Conservation (phyloP, 2,888 invertebrate species). For the Nebria salina region DNA sequence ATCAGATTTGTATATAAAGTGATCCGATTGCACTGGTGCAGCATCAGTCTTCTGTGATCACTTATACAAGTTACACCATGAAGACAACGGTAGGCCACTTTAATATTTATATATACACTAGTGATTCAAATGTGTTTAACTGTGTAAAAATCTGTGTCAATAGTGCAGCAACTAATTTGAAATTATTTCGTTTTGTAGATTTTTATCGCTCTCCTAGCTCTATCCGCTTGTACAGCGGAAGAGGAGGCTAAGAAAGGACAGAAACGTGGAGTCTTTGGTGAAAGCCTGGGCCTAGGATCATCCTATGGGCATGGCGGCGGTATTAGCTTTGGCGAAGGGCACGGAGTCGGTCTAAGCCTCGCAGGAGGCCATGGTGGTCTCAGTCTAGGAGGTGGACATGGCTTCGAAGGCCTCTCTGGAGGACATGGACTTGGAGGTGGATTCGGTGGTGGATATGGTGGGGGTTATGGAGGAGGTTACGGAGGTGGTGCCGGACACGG, state of each 20-base stretch:
- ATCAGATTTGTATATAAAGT: slow-evolving; percentile 39
- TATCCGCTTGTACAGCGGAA: slow-evolving; percentile 59
- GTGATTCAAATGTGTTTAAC: background rate
- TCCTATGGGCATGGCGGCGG: slow-evolving; percentile 49
- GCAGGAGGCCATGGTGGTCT: slow-evolving; percentile 22
- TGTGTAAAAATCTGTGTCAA: background rate
- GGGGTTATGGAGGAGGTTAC: slow-evolving; percentile 49
- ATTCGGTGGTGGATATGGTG: slow-evolving; percentile 49
- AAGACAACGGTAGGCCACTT: slow-evolving; percentile 56
- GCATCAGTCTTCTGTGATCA: slow-evolving; percentile 58
- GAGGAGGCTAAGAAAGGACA: slow-evolving; percentile 58
- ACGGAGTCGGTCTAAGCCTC: slow-evolving; percentile 10
- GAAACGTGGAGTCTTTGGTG: slow-evolving; percentile 63
- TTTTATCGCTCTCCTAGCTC: slow-evolving; percentile 61
- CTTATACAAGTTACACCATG: slow-evolving; percentile 54
- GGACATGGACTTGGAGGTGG: slow-evolving; percentile 50
- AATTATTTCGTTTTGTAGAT: slow-evolving; percentile 56
- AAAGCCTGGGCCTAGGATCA: slow-evolving; percentile 56
- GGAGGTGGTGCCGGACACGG: slow-evolving; percentile 51
- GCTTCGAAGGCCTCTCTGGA: slow-evolving; percentile 44
- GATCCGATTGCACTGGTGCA: slow-evolving; percentile 30
- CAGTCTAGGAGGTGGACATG: slow-evolving; percentile 43
- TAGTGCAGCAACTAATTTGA: background rate
- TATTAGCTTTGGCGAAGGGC: slow-evolving; percentile 20
- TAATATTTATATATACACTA: background rate